Conservation (phyloP, 2,113 vertebrate species). For the Psettodes erumei region DNA sequence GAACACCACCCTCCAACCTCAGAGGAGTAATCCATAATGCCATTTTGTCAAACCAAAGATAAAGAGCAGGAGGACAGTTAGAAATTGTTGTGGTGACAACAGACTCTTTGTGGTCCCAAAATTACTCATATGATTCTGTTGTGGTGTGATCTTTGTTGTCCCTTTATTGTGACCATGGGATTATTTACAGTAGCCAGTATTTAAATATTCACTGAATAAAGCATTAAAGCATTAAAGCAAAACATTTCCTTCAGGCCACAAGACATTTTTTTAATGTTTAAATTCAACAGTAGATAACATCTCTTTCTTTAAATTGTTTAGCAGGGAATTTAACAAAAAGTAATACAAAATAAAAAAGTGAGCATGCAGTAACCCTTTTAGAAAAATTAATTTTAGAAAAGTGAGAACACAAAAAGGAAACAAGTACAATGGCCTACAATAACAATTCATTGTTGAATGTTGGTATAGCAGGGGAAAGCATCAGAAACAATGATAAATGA, state of each 20-base stretch:
- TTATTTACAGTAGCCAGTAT: neutral
- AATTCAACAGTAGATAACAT: neutral
- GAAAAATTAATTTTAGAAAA: constrained; percentile 36
- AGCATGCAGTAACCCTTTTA: neutral
- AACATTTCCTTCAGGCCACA: neutral
- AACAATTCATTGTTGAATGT: constrained; percentile 20
- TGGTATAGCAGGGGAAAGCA: neutral
- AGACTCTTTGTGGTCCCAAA: no score
- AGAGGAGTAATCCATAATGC: neutral
- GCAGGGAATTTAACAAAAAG: constrained; percentile 14
- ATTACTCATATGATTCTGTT: no score
- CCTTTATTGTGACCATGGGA: neutral
- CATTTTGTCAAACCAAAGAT: neutral
- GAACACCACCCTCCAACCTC: neutral
- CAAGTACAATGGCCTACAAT: constrained; percentile 13
- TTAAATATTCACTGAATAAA: neutral
- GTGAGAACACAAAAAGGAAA: constrained; percentile 29
- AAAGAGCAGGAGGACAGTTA: neutral
- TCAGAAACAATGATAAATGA: constrained; percentile 35
- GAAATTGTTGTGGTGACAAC: neutral
- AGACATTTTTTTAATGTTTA: constrained; percentile 12
- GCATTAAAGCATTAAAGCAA: no score
- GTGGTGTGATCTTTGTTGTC: neutral
- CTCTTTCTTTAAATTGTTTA: constrained; percentile 3
- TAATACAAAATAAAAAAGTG: no score